Evolutionary conservation across 2,113 vertebrate genomes (phyloP), one percentile per base, ranked within the genome.

Genomic region (Microtus ochrogaster): DNA sequence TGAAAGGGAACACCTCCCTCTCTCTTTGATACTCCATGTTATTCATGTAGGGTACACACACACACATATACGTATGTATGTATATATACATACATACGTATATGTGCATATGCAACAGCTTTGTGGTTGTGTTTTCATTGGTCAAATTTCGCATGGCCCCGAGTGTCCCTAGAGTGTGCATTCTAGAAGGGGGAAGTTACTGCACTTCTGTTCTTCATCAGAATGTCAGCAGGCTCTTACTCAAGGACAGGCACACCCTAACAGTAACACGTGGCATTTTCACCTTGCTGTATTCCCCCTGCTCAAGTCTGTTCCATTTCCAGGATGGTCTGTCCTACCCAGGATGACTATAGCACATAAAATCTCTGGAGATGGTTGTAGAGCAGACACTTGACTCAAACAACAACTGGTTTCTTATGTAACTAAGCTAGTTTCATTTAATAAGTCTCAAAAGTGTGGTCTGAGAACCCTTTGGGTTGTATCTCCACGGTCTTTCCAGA

Each of bases 11-110:
- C 33, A 41, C 39, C 21, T 33, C 10, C 21, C 19, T 72, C 24
- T 65, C 33, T 89, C 21, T 44, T 30, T 12, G 33, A 68, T 26
- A 52, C 17, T 52, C 26, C 16, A 1, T 91, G n/a, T 49, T 61
- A 49, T 52, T 94, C 58, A 47, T 83, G 7, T 39, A 7, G 14
- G 63, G 10, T 8, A 17, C 13, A 58, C 58, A 58, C 55, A 58
- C 2, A 1, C 16, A 19, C 13, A 58, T 5, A 58, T 17, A 58
- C 17, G 21, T 1, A 58, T 2, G 21, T 17, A 58, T 5, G 4
- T 58, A 58, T 58, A 58, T 21, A n/a, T 17, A 58, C 17, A 58
- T 1, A 58, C 5, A 58, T 17, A 58, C 17, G 4, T 58, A 58
- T 58, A 58, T 21, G 58, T 21, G 58, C 58, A 24, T 47, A 58